These are phyloP conservation scores for Platycheirus rosarum DNA, from an alignment of 2,888 invertebrate genomes.

Conservation along the genomic window DNA sequence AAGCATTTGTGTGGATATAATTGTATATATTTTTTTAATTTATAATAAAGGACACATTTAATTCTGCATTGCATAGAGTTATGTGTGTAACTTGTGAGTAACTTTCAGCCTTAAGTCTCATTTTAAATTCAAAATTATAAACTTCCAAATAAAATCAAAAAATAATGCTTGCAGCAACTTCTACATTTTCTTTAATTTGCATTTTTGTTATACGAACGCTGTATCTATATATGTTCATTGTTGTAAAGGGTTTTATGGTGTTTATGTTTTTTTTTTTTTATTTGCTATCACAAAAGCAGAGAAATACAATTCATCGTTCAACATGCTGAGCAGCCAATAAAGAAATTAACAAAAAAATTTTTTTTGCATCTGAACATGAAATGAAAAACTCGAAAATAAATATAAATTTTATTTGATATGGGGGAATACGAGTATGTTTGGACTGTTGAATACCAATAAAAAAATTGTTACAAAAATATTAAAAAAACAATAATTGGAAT, in stretches of 20 bases:
- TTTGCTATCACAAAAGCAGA: slow-evolving; percentile 75
- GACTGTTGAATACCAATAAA: slow-evolving; percentile 65
- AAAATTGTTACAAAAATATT: slow-evolving; percentile 54
- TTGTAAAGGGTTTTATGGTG: no score
- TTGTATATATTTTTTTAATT: slow-evolving; percentile 21
- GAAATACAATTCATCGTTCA: slow-evolving; percentile 72
- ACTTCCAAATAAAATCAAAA: slow-evolving; percentile 24
- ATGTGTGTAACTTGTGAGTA: slow-evolving; percentile 67
- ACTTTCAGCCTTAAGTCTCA: slow-evolving; percentile 72
- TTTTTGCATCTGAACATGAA: slow-evolving; percentile 71
- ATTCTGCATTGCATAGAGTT: slow-evolving; percentile 72
- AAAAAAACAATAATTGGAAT: slow-evolving; percentile 65
- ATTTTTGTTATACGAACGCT: slow-evolving; percentile 53
- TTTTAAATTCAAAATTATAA: slow-evolving; percentile 36
- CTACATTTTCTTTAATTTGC: slow-evolving; percentile 60
- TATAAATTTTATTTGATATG: slow-evolving; percentile 31
- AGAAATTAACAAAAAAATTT: slow-evolving; percentile 63
- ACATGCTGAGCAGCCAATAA: slow-evolving; percentile 75
- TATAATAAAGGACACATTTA: slow-evolving; percentile 65
- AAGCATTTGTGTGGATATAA: slow-evolving; percentile 55
- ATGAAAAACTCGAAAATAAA: slow-evolving; percentile 62
- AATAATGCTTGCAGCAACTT: slow-evolving; percentile 71
- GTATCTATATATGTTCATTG: slow-evolving; percentile 53
- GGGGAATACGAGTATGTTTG: slow-evolving; percentile 39
- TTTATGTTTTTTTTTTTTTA: slow-evolving; percentile 33